Percentiles rank a stretch among this genome's conserved stretches.
phyloP scores from a whole-genome alignment of 1,140 invertebrate genomes.

The Sesamia nonagrioides region DNA sequence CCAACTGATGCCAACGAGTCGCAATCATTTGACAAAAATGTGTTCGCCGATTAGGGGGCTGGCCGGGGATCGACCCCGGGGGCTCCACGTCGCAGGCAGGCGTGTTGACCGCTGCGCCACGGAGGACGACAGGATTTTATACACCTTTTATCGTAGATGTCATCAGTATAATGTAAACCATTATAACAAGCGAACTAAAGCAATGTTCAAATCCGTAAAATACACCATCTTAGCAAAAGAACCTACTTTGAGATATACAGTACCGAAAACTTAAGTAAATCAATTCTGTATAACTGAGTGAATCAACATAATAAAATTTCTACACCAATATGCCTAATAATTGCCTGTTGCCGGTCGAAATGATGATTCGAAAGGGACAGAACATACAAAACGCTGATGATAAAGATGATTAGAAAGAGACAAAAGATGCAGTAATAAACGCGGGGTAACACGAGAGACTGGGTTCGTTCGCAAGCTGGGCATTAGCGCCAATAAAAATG shows the following conservation, averaged over 20 bases:
- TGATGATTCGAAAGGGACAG: slow-evolving; percentile 36
- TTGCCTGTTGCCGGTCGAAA: slow-evolving; percentile 31
- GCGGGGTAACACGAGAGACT: slow-evolving; percentile 38
- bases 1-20: no score
- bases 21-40: no score
- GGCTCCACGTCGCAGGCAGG: no score
- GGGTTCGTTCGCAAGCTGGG: slow-evolving; percentile 24
- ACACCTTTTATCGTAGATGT: no score
- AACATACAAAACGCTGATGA: slow-evolving; percentile 18
- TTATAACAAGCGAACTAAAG: no score
- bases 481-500: slow-evolving; percentile 44
- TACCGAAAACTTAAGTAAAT: slow-evolving; percentile 33
- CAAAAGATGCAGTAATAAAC: slow-evolving; percentile 40
- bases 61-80: no score
- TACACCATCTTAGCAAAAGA: neutral
- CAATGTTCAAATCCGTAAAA: neutral
- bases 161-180: no score
- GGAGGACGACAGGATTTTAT: no score
- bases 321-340: slow-evolving; percentile 32
- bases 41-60: no score
- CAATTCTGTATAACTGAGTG: slow-evolving; percentile 8
- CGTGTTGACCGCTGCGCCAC: no score
- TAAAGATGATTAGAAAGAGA: slow-evolving; percentile 32
- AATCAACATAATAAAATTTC: slow-evolving; percentile 31
- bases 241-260: neutral